Evolutionary conservation across 2,113 vertebrate genomes (phyloP).

Genomic region (Upupa epops): DNA sequence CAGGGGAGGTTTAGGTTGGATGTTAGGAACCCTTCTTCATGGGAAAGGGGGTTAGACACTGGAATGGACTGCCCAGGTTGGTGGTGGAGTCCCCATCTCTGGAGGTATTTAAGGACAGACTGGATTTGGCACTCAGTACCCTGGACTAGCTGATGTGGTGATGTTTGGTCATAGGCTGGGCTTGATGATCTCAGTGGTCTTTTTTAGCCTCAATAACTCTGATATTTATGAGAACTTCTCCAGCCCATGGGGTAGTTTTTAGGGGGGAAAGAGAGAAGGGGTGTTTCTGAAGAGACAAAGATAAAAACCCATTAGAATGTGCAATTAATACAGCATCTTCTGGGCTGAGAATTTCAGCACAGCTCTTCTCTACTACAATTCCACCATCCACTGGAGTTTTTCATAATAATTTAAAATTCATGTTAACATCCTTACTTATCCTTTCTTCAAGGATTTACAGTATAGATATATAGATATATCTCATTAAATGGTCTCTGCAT

Average conservation of each 20-base stretch:
- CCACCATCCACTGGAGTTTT: not conserved
- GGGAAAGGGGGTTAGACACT: too few species aligned
- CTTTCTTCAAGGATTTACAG: not conserved
- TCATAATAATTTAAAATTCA: not conserved
- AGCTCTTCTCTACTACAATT: not conserved
- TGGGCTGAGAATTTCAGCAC: not conserved
- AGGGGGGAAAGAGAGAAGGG: rapidly evolving
- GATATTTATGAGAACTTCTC: not conserved
- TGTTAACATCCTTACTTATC: not conserved
- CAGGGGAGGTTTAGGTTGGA: too few species aligned
- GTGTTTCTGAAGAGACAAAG: not conserved
- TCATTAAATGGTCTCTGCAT: not conserved
- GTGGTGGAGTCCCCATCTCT: too few species aligned
- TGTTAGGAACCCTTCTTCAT: too few species aligned
- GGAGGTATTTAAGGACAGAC: too few species aligned
- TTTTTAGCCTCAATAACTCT: too few species aligned
- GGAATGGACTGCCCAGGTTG: too few species aligned
- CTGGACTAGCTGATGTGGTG: too few species aligned
- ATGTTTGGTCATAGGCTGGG: too few species aligned
- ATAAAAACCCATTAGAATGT: not conserved
- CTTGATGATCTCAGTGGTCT: too few species aligned
- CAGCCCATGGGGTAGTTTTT: not conserved
- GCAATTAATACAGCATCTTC: not conserved
- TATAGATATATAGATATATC: not conserved
- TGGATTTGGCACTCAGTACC: too few species aligned